These are phyloP conservation scores for Arremon aurantiirostris DNA, from an alignment of 2,797 vertebrate genomes.

Conservation along the genomic window DNA sequence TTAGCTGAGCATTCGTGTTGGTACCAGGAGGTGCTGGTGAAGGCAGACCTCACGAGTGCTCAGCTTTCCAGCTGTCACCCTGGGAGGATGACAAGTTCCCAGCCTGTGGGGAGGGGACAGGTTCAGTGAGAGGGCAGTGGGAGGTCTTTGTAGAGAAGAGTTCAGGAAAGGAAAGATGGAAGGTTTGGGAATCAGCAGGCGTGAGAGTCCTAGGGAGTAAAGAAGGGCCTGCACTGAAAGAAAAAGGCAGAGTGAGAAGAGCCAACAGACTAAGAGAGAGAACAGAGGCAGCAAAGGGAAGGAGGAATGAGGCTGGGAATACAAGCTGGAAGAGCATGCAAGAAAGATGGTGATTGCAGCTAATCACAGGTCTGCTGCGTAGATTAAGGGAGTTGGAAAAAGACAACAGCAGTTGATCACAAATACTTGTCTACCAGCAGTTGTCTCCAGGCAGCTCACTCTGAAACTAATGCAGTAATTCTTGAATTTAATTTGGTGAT, in stretches of 20 bases:
- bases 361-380: background rate
- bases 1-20: background rate
- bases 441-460: background rate
- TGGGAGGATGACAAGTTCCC: background rate
- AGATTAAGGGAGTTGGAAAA: background rate
- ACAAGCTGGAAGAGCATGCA: background rate
- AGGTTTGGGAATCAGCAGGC: background rate
- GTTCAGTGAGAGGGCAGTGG: background rate
- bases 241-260: background rate
- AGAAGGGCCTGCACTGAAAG: background rate
- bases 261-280: background rate
- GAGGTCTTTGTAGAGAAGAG: background rate
- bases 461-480: background rate
- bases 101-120: background rate
- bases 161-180: background rate
- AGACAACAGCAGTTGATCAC: background rate
- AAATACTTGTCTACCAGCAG: background rate
- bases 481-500: background rate
- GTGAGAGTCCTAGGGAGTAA: background rate
- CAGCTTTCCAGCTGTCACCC: background rate
- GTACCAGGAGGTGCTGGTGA: constrained; percentile 1
- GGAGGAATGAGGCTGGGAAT: background rate
- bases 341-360: background rate
- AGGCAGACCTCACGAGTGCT: background rate
- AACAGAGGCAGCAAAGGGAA: background rate